These are phyloP conservation scores for Troides aeacus DNA, from an alignment of 2,888 invertebrate genomes.

Conservation along the genomic window DNA sequence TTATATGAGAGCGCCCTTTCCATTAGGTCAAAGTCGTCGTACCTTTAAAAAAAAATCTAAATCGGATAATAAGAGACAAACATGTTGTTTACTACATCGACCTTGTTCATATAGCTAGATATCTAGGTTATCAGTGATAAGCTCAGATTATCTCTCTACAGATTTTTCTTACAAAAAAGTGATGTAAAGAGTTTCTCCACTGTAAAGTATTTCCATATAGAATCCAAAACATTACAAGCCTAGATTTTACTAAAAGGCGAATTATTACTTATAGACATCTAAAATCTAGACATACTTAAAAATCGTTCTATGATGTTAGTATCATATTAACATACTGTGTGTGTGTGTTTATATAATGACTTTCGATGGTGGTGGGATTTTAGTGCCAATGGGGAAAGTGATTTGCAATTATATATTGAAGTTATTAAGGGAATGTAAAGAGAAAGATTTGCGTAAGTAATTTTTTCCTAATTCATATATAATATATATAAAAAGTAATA, in stretches of 20 bases:
- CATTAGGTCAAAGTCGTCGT: no score
- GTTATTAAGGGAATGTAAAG: constrained; percentile 54
- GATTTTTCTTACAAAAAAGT: constrained; percentile 7
- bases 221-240: no score
- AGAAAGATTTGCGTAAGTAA: constrained; percentile 50
- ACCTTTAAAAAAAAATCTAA: no score
- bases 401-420: constrained; percentile 52
- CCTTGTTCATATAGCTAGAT: constrained; percentile 31
- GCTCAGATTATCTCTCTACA: constrained; percentile 30
- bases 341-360: constrained; percentile 2
- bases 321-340: no score
- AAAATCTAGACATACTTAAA: no score
- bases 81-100: constrained; percentile 3
- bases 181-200: no score
- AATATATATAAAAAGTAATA: background rate
- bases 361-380: constrained; percentile 45
- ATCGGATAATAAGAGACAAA: no score
- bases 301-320: no score
- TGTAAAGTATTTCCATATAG: no score
- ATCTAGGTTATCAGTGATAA: constrained; percentile 35
- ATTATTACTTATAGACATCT: no score
- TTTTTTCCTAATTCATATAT: constrained; percentile 18
- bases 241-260: no score
- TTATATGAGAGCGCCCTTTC: no score
- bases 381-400: constrained; percentile 51